Evolutionary conservation across 2,797 vertebrate genomes (phyloP), one percentile per base, ranked within the genome.

Genomic region (Pampus argenteus): DNA sequence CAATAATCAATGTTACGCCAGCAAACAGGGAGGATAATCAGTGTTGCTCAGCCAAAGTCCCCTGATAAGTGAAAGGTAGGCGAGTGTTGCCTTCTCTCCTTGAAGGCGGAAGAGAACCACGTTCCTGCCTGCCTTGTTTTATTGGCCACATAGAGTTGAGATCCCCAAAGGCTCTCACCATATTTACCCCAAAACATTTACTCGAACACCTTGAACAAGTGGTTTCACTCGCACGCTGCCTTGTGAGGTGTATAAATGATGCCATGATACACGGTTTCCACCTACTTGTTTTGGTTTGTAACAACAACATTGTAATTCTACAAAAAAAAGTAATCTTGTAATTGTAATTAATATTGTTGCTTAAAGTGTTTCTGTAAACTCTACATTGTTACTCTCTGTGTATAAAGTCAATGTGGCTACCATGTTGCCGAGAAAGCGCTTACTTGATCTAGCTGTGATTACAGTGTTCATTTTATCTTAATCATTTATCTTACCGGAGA

Each of bases 11-110:
- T 90, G 91, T 88, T 89, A 88, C 81, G 81, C 84, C 78, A 56
- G 88, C 81, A 88, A 89, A 91, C 86, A 80, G 78, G 87, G 77
- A 85, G 88, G 88, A 93, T 91, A 90, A 92, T 92, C 89, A 84
- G 87, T 85, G 83, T 88, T 87, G 83, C 78, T 78, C 81, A 74
- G 83, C 78, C 78, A 83, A 83, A 90, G 61, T 87, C 84, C 81
- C 72, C 76, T 70, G 80, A 86, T 85, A 87, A 75, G 86, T 76
- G 68, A 90, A 85, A 87, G 70, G 72, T 83, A 75, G 72, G 75
- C 20, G 29, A 62, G 67, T 22, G 25, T 20, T 69, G 64, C 52
- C 73, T 71, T 83, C 71, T 81, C 57, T 78, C 31, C 51, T 81
- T 67, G 23, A 48, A 68, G 59, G 72, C 51, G 11, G 49, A 79